Evolutionary conservation across 2,113 vertebrate species (phyloP), one percentile per base, ranked within the genome.

Genomic region (Epinephelus cyanopodus): DNA sequence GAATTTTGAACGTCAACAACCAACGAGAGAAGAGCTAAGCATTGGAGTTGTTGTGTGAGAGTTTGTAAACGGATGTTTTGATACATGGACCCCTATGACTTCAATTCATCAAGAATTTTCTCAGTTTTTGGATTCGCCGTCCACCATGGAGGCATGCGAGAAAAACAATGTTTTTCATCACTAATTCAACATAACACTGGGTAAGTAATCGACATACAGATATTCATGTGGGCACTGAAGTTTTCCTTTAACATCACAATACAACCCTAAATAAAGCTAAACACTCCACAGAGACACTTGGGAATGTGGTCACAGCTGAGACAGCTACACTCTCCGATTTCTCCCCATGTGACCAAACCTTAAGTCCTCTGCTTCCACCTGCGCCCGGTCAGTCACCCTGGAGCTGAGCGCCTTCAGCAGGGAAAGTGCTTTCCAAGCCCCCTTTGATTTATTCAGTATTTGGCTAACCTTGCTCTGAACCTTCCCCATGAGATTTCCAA

Each of bases 391-490:
- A 93, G 95, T 95, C 93, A 95, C 89, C 94, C 95, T 93, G 94
- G 95, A 86, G 85, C 96, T 75, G 63, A 90, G 63, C 17, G 87
- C 67, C 87, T 87, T 84, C 83, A 84, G 84, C 87, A 68, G 75
- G 79, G 68, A 88, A 74, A 87, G 73, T 11, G 27, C 84, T 78
- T 82, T 86, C 90, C 89, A 88, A 91, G 54, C 77, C 92, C 92
- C 88, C 93, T 91, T 91, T 97, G 97, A 98, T 98, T 98, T 97
- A 97, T 97, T 97, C 90, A 90, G 92, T 97, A 96, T 98, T 99
- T 98, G 97, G 97, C 97, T 98, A 97, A 98, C 97, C 97, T 95
- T 95, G 96, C 93, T 96, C 96, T 99, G 97, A 99, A 98, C 97
- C 94, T 96, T 92, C 95, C 96, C 95, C 94, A 76, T 77, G 92